Percentiles rank a stretch among this genome's conserved stretches.
phyloP scores from a whole-genome alignment of 2,113 vertebrate species.

The Taxidea taxus region DNA sequence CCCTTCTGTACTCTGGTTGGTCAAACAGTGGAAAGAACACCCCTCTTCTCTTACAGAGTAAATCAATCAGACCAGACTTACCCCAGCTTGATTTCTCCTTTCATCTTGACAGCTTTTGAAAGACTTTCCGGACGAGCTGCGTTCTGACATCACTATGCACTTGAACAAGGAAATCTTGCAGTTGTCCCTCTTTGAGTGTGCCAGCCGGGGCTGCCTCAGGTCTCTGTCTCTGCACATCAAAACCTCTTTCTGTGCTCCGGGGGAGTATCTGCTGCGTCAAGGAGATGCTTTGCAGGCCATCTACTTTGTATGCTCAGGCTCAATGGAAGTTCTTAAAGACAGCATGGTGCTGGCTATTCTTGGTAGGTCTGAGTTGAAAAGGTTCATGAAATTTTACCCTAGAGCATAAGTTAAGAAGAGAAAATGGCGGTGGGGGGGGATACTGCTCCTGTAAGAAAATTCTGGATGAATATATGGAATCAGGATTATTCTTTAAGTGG shows the following conservation, averaged over 20 bases:
- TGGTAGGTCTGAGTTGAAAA: conserved; percentile 83
- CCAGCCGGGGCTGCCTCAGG: conserved; percentile 96
- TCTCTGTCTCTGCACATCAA: conserved; percentile 98
- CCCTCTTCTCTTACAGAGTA: background rate
- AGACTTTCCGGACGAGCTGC: conserved; percentile 97
- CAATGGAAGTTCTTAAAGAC: conserved; percentile 99
- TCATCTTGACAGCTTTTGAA: conserved; percentile 89
- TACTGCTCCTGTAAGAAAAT: background rate
- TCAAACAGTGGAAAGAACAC: background rate
- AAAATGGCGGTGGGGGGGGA: fast-evolving
- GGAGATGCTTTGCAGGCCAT: conserved; percentile 98
- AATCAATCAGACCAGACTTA: background rate
- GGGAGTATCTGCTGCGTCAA: conserved; percentile 96
- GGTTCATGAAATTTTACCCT: background rate
- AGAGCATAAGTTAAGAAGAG: background rate
- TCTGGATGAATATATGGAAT: background rate
- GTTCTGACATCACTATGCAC: conserved; percentile 98
- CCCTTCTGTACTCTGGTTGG: background rate
- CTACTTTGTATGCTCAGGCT: conserved; percentile 98
- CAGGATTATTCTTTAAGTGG: background rate
- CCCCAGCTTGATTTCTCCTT: background rate
- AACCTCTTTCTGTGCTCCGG: conserved; percentile 97
- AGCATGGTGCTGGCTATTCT: conserved; percentile 97
- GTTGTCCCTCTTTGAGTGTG: conserved; percentile 94
- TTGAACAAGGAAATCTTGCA: conserved; percentile 99